Base-by-base conservation (phyloP, 2,797 vertebrate species). In the Malurus leucopterus region DNA sequence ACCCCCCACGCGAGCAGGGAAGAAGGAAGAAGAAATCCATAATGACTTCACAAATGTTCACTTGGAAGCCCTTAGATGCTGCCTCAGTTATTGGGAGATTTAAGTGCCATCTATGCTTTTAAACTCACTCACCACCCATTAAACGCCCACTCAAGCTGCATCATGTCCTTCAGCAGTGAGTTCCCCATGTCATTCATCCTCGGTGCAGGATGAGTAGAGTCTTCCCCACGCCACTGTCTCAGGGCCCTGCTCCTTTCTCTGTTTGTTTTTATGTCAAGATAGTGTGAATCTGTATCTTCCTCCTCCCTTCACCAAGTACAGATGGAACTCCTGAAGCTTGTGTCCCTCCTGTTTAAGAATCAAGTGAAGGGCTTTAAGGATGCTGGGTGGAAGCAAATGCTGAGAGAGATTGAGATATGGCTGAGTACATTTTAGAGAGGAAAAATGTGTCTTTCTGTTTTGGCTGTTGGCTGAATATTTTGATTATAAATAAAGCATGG, bases 401-500 rank as follows among this genome's bases (percentile, higher is more conserved):
- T 86, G 71, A 74, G 29, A 61, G 71, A 49, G 29, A 58, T 1
- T 67, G 61, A 49, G 54, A 69, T 20, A 34, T 44, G 49, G 10
- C 44, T 70, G 77, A 85, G 55, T 54, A 50, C 27, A 58, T 91
- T 92, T 90, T 89, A 44, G 30, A 72, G 78, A 40, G 36, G 40
- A 47, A 95, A 88, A 91, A 64, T 71, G n/a, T 84, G 34, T 55
- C n/a, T 84, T 71, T 94, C 61, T 79, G 11, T 55, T 92, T 82
- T 91, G 80, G 43, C 68, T 85, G 61, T 92, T 93, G 86, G 62
- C 83, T 92, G 88, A 92, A 90, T 79, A 84, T 59, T 79, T 69
- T 89, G 63, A 32, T 88, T 91, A 74, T 91, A 88, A 92, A 87
- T 95, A 88, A 93, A 86, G 81, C 34, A 55, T 89, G 76, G 90